Base-by-base conservation (phyloP, 2,888 invertebrate species). In the Spialia ferax region DNA sequence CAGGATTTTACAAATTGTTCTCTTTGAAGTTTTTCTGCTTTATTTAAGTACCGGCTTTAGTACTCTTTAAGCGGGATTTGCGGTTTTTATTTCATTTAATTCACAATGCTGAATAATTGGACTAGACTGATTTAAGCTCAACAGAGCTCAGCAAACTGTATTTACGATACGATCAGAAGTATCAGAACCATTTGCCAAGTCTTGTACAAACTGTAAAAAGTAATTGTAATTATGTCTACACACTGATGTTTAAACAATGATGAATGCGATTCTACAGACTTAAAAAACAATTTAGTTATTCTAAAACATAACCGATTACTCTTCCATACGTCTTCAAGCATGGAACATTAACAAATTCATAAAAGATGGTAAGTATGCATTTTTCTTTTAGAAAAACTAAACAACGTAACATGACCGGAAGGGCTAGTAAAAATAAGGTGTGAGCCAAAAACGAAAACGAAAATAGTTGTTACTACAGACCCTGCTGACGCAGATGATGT, bases 401-500 rank as follows among this genome's bases (percentile, higher is more conserved):
- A 3, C 22, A 13, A 11, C 35, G 22, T 22, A 13, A 23, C 50
- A 13, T 5, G 13, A 23, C 50, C 22, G 22, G 50, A 50, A 50
- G 50, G 50, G 50, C 50, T 18, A 20, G 50, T 50, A 50, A 50
- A 50, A 50, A 50, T 22, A 22, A 50, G 13, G 10, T 22, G 5
- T 5, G 8, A 50, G 13, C 22, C 20, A 50, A 50, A 50, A 8
- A 50, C 22, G 13, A 50, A 13, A 23, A 50, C 22, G 22, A 50
- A 50, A 50, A 50, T 23, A 50, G 52, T 23, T 11, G 23, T 52
- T 52, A 5, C 22, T 26, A 54, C 29, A 55, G 15, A 55, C 18
- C 32, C 20, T 18, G 32, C 20, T 55, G 29, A 32, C 48, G n/a
- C 6, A 5, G 56, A 50, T 64, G 64, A 64, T 64, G 56, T 64